Percentiles rank a stretch among this genome's conserved stretches.
These are phyloP conservation scores for Equus quagga DNA, from an alignment of 2,113 vertebrate genomes.

Conservation along the genomic window DNA sequence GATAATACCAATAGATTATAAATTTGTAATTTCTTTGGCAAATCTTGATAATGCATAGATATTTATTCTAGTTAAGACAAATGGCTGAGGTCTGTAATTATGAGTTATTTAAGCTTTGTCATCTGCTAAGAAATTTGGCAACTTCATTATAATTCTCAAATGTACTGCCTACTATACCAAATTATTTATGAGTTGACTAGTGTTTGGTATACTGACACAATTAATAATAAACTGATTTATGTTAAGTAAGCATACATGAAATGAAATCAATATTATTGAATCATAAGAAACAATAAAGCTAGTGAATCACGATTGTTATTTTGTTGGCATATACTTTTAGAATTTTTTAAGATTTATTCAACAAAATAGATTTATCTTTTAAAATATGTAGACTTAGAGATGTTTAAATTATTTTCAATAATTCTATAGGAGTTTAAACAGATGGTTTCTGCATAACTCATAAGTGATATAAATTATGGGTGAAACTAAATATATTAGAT, in stretches of 20 bases:
- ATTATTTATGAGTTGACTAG: slow-evolving; percentile 6
- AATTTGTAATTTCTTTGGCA: not conserved
- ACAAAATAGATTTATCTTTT: not conserved
- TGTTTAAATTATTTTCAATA: not conserved
- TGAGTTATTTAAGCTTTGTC: slow-evolving; percentile 22
- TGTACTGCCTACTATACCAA: not conserved
- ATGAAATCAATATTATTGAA: not conserved
- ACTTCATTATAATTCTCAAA: slow-evolving; percentile 33
- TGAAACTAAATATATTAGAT: slow-evolving; percentile 19
- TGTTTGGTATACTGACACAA: slow-evolving; percentile 18
- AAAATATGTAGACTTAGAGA: not conserved
- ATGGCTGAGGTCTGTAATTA: slow-evolving; percentile 18
- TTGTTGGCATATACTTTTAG: not conserved
- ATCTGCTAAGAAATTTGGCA: slow-evolving; percentile 55
- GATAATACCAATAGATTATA: slow-evolving; percentile 16
- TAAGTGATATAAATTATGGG: not conserved
- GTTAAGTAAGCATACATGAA: not conserved
- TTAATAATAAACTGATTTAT: not conserved
- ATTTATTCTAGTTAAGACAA: slow-evolving; percentile 67
- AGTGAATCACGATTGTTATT: not conserved
- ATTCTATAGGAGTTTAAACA: slow-evolving; percentile 4
- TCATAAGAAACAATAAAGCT: not conserved
- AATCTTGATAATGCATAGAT: slow-evolving; percentile 7
- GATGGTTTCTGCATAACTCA: not conserved
- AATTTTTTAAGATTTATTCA: slow-evolving; percentile 15